These are phyloP conservation scores for Epinephelus coioides DNA, from an alignment of 2,797 vertebrate genomes.

Conservation along the genomic window DNA sequence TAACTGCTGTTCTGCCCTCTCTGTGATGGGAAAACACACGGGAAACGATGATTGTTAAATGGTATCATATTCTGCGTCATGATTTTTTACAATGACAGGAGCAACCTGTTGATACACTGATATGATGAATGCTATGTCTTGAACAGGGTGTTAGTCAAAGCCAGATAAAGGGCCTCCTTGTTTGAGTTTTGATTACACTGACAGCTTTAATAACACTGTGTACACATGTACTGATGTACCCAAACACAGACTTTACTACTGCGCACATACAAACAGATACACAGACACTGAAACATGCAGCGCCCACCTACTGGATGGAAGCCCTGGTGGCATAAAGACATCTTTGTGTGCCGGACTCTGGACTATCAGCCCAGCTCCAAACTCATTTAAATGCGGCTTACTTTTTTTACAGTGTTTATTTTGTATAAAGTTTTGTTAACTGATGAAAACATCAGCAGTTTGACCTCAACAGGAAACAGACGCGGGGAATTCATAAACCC, in stretches of 20 bases:
- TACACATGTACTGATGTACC: slow-evolving; percentile 64
- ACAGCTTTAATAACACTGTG: slow-evolving; percentile 74
- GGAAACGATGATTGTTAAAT: not conserved
- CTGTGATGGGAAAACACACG: slow-evolving; percentile 12
- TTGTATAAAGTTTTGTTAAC: slow-evolving; percentile 66
- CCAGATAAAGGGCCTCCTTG: slow-evolving; percentile 60
- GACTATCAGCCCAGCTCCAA: slow-evolving; percentile 46
- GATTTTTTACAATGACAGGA: slow-evolving; percentile 35
- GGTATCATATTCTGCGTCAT: slow-evolving; percentile 5
- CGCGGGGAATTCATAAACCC: slow-evolving; percentile 21
- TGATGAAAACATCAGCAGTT: slow-evolving; percentile 51
- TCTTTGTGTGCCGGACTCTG: slow-evolving; percentile 54
- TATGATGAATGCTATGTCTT: slow-evolving; percentile 12
- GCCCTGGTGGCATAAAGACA: slow-evolving; percentile 63
- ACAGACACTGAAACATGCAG: slow-evolving; percentile 41
- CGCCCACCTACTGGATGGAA: slow-evolving; percentile 46
- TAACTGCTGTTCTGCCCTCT: not conserved
- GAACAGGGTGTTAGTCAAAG: slow-evolving; percentile 19
- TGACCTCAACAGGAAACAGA: slow-evolving; percentile 32
- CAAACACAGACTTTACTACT: slow-evolving; percentile 67
- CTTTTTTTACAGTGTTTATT: slow-evolving; percentile 50
- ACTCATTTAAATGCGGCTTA: slow-evolving; percentile 66
- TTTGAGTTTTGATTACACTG: slow-evolving; percentile 72
- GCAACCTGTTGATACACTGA: slow-evolving; percentile 5
- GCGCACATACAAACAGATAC: slow-evolving; percentile 54